Base-by-base conservation (phyloP, 2,888 invertebrate genomes). In the Epiblema foenella region DNA sequence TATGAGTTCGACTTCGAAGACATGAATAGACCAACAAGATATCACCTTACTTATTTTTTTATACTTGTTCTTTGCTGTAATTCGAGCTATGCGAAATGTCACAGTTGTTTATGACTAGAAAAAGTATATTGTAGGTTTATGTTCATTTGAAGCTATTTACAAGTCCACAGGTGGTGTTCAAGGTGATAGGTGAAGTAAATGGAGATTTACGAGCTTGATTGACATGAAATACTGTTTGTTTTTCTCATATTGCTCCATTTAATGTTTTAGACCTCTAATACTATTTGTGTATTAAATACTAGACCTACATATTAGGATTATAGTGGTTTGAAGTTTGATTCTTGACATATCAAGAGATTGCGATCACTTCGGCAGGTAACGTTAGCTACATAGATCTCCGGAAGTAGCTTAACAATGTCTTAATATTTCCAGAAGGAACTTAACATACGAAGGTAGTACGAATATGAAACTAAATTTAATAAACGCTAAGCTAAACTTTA, bases 221-320 rank as follows among this genome's bases (percentile, higher is more conserved):
- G 64, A 64, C 64, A 54, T 64, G 52, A 64, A n/a, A 37, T 64
- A 64, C 52, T n/a, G 39, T 54, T 54, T 54, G 64, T 64, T 39
- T 37, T 39, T 64, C 52, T 54, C 9, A n/a, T 10, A 39, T 39
- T 39, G 39, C 33, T 51, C 49, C 33, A 29, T 29, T 17, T 57
- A 56, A 24, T n/a, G 33, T 56, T 10, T 56, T 10, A 11, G 9
- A 17, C 17, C 10, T 57, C 18, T 17, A 37, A 37, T 17, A 37
- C 17, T 57, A 17, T 9, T 15, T 33, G 56, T 12, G 33, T 33
- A 56, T 17, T 46, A 8, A 24, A 4, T 24, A 24, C 24, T 24
- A 24, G 24, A 4, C 1, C 24, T 24, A 24, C 24, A 24, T 24
- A 24, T n/a, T n/a, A n/a, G n/a, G 24, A 24, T 24, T 24, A 24